Conservation (phyloP, 2,113 vertebrate species). For the Chamaetylas fuelleborni region DNA sequence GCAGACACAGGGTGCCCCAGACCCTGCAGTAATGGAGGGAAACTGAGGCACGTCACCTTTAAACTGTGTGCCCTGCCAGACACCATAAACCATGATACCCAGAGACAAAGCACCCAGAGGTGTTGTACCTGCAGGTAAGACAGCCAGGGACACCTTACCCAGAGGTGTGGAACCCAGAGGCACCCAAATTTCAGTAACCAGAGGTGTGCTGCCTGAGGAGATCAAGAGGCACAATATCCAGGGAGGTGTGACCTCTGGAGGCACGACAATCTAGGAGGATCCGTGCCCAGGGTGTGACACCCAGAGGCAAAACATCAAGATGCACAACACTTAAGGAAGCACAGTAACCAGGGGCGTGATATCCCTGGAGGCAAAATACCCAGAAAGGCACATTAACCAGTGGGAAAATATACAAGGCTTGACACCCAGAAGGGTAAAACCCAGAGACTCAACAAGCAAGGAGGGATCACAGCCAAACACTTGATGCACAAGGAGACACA, state of each 20-base stretch:
- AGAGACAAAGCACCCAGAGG: neutral
- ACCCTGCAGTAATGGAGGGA: neutral
- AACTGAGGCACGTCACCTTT: neutral
- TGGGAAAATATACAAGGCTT: neutral
- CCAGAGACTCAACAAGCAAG: neutral
- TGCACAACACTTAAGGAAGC: neutral
- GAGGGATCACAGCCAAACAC: neutral
- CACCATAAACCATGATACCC: neutral
- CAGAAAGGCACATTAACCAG: neutral
- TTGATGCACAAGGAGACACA: neutral
- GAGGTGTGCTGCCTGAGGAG: neutral
- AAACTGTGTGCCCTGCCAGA: neutral
- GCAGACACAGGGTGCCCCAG: neutral
- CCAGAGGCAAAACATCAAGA: neutral
- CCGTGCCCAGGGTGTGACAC: neutral
- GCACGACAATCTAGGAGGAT: fast-evolving
- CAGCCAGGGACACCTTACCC: no score
- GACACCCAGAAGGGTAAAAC: neutral
- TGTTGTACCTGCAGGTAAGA: no score
- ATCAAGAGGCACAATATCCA: neutral
- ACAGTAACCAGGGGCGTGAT: neutral
- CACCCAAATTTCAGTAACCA: neutral
- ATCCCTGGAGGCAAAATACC: neutral
- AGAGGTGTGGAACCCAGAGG: neutral
- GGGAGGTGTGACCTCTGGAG: neutral